Conservation (phyloP, 1,140 invertebrate genomes). For the Cataglyphis hispanica region DNA sequence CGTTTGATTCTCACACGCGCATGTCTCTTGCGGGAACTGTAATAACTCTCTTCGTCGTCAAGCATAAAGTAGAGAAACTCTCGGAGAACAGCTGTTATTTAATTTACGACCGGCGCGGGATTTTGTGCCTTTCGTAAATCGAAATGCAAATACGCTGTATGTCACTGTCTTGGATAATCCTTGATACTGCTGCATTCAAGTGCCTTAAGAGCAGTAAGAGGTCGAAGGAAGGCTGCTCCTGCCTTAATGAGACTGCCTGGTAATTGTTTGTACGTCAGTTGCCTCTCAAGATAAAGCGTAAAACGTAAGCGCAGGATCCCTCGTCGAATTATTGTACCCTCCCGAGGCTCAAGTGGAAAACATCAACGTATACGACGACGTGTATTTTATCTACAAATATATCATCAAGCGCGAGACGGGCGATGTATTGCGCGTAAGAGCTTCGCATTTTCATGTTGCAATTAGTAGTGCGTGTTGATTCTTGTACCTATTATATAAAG, state of each 20-base stretch:
- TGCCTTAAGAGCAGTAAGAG: constrained; percentile 49
- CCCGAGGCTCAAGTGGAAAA: not conserved
- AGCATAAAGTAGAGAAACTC: constrained; percentile 46
- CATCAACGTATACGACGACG: not conserved
- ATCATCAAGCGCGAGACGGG: not conserved
- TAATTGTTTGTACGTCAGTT: constrained; percentile 61
- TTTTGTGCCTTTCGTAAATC: constrained; percentile 60
- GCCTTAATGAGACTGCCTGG: constrained; percentile 52
- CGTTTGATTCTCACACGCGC: not conserved
- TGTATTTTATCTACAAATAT: constrained; percentile 1
- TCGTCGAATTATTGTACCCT: constrained; percentile 2
- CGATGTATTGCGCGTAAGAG: not conserved
- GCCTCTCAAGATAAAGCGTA: constrained; percentile 41
- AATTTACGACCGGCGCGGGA: constrained; percentile 47
- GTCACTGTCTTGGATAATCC: constrained; percentile 62
- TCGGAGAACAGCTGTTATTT: constrained; percentile 52
- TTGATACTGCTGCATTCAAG: constrained; percentile 57
- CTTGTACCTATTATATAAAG: not conserved
- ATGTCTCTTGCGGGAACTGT: not conserved
- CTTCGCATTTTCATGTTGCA: too few species aligned
- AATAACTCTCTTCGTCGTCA: constrained; percentile 46
- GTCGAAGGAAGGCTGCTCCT: constrained; percentile 31
- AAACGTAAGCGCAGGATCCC: constrained; percentile 17
- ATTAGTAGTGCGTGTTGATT: too few species aligned
- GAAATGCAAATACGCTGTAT: constrained; percentile 55